Conservation (phyloP, 2,113 vertebrate genomes). For the Thymallus thymallus region DNA sequence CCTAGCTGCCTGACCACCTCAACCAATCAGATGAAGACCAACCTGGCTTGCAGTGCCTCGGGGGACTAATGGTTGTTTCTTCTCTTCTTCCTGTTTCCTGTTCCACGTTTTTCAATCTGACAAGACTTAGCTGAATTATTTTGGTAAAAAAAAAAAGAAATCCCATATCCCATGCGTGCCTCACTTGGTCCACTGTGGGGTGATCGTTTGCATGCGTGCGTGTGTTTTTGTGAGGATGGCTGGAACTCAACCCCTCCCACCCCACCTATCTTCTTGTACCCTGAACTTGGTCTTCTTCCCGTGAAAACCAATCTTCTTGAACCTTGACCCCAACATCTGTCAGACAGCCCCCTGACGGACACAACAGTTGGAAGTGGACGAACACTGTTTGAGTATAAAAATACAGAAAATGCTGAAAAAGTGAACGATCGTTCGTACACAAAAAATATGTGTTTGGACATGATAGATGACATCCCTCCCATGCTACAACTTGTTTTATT, state of each 20-base stretch:
- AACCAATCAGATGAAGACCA: slow-evolving; percentile 70
- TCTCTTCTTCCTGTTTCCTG: slow-evolving; percentile 64
- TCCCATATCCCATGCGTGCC: slow-evolving; percentile 50
- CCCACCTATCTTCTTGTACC: slow-evolving; percentile 34
- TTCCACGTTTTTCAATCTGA: slow-evolving; percentile 64
- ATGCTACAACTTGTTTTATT: slow-evolving; percentile 59
- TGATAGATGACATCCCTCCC: slow-evolving; percentile 45
- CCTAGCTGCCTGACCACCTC: slow-evolving; percentile 77
- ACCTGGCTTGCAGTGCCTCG: slow-evolving; percentile 82
- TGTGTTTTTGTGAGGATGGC: slow-evolving; percentile 62
- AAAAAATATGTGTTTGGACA: slow-evolving; percentile 26
- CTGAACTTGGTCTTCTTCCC: slow-evolving; percentile 60
- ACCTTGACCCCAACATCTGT: slow-evolving; percentile 32
- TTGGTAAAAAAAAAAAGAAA: slow-evolving; percentile 52
- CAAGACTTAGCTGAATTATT: slow-evolving; percentile 52
- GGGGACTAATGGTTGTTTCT: slow-evolving; percentile 51
- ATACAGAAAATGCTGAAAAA: background rate
- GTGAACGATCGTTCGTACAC: slow-evolving; percentile 20
- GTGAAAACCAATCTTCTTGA: slow-evolving; percentile 44
- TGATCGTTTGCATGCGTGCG: slow-evolving; percentile 72
- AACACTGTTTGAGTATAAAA: slow-evolving; percentile 22
- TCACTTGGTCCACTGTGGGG: slow-evolving; percentile 58
- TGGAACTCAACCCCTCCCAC: slow-evolving; percentile 48
- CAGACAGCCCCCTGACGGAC: slow-evolving; percentile 15
- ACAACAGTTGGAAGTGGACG: slow-evolving; percentile 30